These are phyloP conservation scores for Synchiropus splendidus DNA, from an alignment of 2,113 vertebrate genomes.

Conservation along the genomic window DNA sequence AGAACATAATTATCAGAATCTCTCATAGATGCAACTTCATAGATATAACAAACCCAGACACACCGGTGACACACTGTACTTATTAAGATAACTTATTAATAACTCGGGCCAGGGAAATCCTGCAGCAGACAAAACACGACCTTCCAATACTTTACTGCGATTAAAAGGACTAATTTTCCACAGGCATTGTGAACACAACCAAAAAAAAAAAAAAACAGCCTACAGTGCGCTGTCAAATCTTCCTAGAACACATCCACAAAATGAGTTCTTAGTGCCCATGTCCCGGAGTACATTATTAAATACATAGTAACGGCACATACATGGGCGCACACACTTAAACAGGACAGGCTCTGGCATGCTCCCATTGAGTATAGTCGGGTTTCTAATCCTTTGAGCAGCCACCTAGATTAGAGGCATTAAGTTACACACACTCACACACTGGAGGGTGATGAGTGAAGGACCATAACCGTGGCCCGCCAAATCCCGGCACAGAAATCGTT, in stretches of 20 bases:
- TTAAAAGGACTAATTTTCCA: too few relatives aligned
- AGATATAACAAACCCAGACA: too few relatives aligned
- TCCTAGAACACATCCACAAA: slow-evolving; percentile 18
- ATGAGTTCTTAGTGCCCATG: slow-evolving; percentile 22
- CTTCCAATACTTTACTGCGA: too few relatives aligned
- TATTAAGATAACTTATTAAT: too few relatives aligned
- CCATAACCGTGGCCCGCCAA: slow-evolving; percentile 52
- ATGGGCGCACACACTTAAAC: slow-evolving; percentile 23
- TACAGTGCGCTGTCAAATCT: too few relatives aligned
- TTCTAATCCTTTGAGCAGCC: slow-evolving; percentile 62
- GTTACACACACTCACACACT: slow-evolving; percentile 60
- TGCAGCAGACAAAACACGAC: too few relatives aligned
- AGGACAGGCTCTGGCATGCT: slow-evolving; percentile 54
- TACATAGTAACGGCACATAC: slow-evolving; percentile 15
- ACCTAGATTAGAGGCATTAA: slow-evolving; percentile 69
- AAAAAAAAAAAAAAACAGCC: too few relatives aligned
- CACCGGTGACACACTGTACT: too few relatives aligned
- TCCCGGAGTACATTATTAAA: slow-evolving; percentile 30
- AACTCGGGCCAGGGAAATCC: too few relatives aligned
- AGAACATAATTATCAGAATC: too few relatives aligned
- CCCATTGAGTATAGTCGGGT: slow-evolving; percentile 43
- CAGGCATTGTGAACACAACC: too few relatives aligned
- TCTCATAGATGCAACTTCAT: too few relatives aligned
- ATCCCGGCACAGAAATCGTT: slow-evolving; percentile 57
- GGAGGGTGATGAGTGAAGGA: slow-evolving; percentile 64